Percentiles rank a stretch among this genome's conserved stretches.
phyloP scores from a whole-genome alignment of 2,113 vertebrate species.

The Gopherus flavomarginatus region DNA sequence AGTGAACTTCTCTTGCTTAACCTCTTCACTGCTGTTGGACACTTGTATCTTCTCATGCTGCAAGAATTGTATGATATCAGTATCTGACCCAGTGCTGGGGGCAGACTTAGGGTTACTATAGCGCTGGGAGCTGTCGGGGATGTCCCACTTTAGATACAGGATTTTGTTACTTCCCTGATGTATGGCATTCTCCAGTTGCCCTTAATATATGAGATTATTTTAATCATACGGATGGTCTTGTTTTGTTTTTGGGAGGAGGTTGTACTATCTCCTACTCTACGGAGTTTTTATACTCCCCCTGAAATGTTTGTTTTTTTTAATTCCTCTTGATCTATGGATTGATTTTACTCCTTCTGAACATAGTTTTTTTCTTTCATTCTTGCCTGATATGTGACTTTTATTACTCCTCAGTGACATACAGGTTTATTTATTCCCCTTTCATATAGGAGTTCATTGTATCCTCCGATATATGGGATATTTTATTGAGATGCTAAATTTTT shows the following conservation, averaged over 20 bases:
- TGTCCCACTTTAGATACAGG: no score
- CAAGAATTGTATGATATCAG: not conserved
- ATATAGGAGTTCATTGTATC: not conserved
- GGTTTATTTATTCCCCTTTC: not conserved
- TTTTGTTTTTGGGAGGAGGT: not conserved
- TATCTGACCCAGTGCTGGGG: not conserved
- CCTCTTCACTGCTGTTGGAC: not conserved
- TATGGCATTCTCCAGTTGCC: not conserved
- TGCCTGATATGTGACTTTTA: not conserved
- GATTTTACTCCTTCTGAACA: not conserved
- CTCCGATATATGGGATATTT: not conserved
- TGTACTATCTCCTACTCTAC: not conserved
- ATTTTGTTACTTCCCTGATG: not conserved
- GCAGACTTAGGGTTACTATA: not conserved
- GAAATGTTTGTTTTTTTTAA: not conserved
- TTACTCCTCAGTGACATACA: accelerated
- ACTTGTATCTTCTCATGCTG: not conserved
- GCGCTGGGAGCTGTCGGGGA: not conserved
- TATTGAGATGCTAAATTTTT: not conserved
- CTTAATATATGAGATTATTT: not conserved
- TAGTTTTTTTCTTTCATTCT: accelerated
- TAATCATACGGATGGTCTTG: not conserved
- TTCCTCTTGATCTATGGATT: not conserved
- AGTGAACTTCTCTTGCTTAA: not conserved
- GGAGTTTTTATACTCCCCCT: not conserved